Evolutionary conservation across 2,888 invertebrate species (phyloP), one percentile per base, ranked within the genome.

Genomic region (Embidobia sp.): DNA sequence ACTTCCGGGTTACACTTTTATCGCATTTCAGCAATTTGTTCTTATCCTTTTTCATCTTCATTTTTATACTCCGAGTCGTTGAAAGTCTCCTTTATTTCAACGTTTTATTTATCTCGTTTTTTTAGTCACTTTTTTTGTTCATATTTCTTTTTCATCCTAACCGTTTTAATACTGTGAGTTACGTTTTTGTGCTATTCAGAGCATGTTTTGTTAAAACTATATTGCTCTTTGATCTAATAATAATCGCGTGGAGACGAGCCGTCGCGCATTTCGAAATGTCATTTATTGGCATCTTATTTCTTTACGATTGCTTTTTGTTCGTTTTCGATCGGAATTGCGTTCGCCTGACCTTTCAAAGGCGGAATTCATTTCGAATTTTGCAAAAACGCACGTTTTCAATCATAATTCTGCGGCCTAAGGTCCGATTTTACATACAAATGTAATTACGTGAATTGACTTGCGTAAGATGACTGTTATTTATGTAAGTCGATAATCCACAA

Each of bases 361-460:
- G 31, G 42, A 51, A 44, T 59, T 70, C 42, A 69, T 57, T 49
- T 33, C 16, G n/a, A 51, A 51, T 27, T 27, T 13, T n/a, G 46
- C 59, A 49, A 59, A 69, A 69, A 48, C n/a, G 5, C 18, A n/a
- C 16, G 35, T 26, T 57, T 57, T 49, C 69, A 59, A 69, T 69
- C 37, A 59, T 42, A 57, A 67, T 37, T 55, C 37, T 42, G 13
- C 37, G 57, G 3, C n/a, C 40, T 55, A 19, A 66, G 55, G 29
- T 46, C 37, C 49, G 11, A 42, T 59, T 69, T 59, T 33, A 42
- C 59, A 51, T 33, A 49, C 49, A 57, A 59, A 59, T 11, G 42
- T 69, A 49, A 59, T 69, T 59, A 59, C 22, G 59, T 51, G 59
- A 69, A 69, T 33, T 16, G 5, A 22, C 22, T 69, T 59, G 42